Conservation (phyloP, 2,888 invertebrate genomes). For the Hirtodrosophila alboralis region DNA sequence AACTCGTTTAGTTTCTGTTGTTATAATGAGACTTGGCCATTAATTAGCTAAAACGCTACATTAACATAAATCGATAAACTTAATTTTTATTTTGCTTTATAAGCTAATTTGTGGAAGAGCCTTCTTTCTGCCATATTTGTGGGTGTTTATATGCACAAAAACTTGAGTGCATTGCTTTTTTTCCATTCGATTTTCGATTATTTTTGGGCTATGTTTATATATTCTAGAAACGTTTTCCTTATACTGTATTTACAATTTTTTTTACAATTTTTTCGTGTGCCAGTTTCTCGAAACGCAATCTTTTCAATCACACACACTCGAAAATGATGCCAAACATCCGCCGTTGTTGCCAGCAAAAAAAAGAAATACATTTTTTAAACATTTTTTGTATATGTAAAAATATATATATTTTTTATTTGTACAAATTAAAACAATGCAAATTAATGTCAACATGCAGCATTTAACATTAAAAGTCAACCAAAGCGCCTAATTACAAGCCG, state of each 20-base stretch:
- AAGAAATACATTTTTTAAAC: slow-evolving; percentile 39
- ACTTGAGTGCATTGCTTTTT: slow-evolving; percentile 10
- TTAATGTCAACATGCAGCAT: slow-evolving; percentile 64
- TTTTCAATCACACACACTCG: slow-evolving; percentile 27
- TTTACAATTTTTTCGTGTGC: too few species aligned
- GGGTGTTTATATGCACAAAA: slow-evolving; percentile 2
- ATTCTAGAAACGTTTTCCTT: slow-evolving; percentile 1
- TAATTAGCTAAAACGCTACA: slow-evolving; percentile 39
- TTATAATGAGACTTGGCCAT: slow-evolving; percentile 27
- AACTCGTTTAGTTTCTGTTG: slow-evolving; percentile 41
- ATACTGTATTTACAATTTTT: slow-evolving; percentile 22
- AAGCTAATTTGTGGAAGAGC: background rate
- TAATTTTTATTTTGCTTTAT: background rate
- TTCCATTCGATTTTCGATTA: slow-evolving; percentile 1
- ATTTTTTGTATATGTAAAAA: slow-evolving; percentile 7
- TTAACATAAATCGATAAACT: slow-evolving; percentile 35
- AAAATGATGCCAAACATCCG: slow-evolving; percentile 70
- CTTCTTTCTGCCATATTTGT: background rate
- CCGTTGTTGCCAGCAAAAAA: slow-evolving; percentile 28
- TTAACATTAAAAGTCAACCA: slow-evolving; percentile 68
- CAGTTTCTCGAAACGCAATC: slow-evolving; percentile 36
- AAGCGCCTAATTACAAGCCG: slow-evolving; percentile 60
- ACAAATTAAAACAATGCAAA: slow-evolving; percentile 56
- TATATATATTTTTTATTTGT: background rate
- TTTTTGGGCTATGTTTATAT: slow-evolving; percentile 16